Percentiles rank a stretch among this genome's conserved stretches.
Conservation (phyloP, 2,797 vertebrate genomes). For the Lerista edwardsae region DNA sequence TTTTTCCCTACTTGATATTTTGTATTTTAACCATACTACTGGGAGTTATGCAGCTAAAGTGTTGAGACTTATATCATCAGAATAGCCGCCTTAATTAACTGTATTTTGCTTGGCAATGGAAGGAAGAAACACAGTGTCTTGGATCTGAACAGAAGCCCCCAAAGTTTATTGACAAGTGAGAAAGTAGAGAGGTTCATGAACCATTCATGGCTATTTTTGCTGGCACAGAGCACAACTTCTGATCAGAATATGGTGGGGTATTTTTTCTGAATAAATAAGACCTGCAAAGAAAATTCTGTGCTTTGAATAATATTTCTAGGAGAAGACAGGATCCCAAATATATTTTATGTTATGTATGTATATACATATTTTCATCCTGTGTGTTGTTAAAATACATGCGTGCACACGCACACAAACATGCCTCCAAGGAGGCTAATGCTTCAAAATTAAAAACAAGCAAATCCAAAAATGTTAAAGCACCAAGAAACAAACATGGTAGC, state of each 20-base stretch:
- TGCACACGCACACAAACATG: too few relatives aligned
- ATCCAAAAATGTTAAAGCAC: too few relatives aligned
- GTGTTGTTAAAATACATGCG: too few relatives aligned
- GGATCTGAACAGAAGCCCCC: slow-evolving; percentile 66
- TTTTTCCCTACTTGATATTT: slow-evolving; percentile 52
- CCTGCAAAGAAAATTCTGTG: background rate
- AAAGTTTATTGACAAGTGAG: slow-evolving; percentile 59
- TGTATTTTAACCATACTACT: slow-evolving; percentile 29
- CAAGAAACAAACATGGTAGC: too few relatives aligned
- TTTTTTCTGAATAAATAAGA: slow-evolving; percentile 1
- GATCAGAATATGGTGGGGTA: slow-evolving; percentile 32
- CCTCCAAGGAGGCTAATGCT: too few relatives aligned
- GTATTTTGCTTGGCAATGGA: slow-evolving; percentile 70
- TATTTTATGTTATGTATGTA: too few relatives aligned
- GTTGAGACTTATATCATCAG: slow-evolving; percentile 49
- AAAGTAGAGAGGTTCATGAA: slow-evolving; percentile 10
- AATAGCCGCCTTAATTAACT: slow-evolving; percentile 71
- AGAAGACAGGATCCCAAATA: background rate
- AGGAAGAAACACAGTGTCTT: slow-evolving; percentile 64
- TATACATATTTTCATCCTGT: too few relatives aligned
- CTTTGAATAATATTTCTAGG: background rate
- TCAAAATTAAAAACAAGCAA: too few relatives aligned
- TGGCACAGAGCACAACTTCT: slow-evolving; percentile 29
- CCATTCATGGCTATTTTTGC: slow-evolving; percentile 43
- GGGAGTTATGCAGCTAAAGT: slow-evolving; percentile 48